Evolutionary conservation across 2,888 invertebrate genomes (phyloP).

Genomic region (Poecilobothrus nobilitatus): DNA sequence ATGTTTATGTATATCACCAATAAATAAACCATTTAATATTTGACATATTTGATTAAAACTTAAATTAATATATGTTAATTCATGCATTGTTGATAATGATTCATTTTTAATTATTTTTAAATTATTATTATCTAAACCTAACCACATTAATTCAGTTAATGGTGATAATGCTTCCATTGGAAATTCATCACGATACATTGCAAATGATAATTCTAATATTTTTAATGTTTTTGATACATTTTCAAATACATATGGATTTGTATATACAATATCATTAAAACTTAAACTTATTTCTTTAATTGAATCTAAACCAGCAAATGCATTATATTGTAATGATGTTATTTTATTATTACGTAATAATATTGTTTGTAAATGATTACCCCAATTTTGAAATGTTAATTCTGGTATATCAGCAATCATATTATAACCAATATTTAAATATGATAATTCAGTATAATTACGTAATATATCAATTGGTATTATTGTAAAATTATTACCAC

Average conservation of each 20-base stretch:
- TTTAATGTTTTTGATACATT: conserved; percentile 68
- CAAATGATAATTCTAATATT: conserved; percentile 78
- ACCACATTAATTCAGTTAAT: conserved; percentile 66
- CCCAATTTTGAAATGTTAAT: conserved; percentile 72
- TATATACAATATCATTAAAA: conserved; percentile 77
- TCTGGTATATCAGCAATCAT: conserved; percentile 68
- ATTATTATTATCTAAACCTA: conserved; percentile 82
- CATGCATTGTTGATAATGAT: conserved; percentile 60
- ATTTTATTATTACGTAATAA: conserved; percentile 77
- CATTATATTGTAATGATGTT: conserved; percentile 59
- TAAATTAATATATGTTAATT: conserved; percentile 71
- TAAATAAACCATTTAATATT: conserved; percentile 60
- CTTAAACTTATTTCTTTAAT: conserved; percentile 83
- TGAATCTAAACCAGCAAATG: conserved; percentile 64
- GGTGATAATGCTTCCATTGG: conserved; percentile 68
- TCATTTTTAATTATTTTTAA: conserved; percentile 63
- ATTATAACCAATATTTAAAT: conserved; percentile 83
- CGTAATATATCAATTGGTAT: conserved; percentile 62
- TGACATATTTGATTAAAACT: conserved; percentile 74
- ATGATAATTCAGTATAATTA: conserved; percentile 67
- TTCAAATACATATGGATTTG: conserved; percentile 71
- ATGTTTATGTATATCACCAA: conserved; percentile 59
- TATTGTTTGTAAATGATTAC: conserved; percentile 67
- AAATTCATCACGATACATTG: conserved; percentile 69
- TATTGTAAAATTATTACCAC: conserved; percentile 68